Evolutionary conservation across 2,888 invertebrate genomes (phyloP), one percentile per base, ranked within the genome.

Genomic region (Hemaris fuciformis): DNA sequence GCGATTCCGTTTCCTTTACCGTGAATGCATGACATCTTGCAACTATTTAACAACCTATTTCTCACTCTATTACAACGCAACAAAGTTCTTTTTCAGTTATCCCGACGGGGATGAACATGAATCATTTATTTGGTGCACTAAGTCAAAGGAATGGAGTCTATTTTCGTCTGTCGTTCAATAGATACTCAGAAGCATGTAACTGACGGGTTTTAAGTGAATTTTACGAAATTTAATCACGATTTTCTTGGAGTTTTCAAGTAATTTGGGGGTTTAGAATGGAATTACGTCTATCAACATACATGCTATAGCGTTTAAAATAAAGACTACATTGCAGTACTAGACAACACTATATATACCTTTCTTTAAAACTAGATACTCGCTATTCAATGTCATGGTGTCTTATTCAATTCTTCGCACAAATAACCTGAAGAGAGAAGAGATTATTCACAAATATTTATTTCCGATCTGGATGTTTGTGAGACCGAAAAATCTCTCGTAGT

Each of bases 161-260:
- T 53, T 53, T 53, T 53, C 10, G 8, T 27, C 7, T 53, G 53
- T 27, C 1, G 8, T 18, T 15, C 22, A 46, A 38, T 38, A 38
- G 25, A 25, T n/a, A 31, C 31, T n/a, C 10, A 18, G 31, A 31
- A 31, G n/a, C 31, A 45, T 61, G 53, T 57, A 63, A 57, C 62
- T 20, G 58, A 64, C 56, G 48, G 34, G 45, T 57, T 65, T 65
- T 65, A 64, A 62, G 60, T 62, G 61, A 64, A 63, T 64, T 64
- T 64, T 57, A 64, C 62, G 45, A 65, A 65, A 68, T 62, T 60
- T 58, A 62, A 64, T 60, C 63, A 58, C 59, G 59, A 59, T 65
- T 61, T 62, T 63, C 46, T 53, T 53, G 41, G 41, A 60, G 46
- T 62, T 62, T 46, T 27, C 27, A 43, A 41, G 8, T 34, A 38